These are phyloP conservation scores for Neosilurus hyrtlii DNA, from an alignment of 2,797 vertebrate genomes.

Conservation along the genomic window DNA sequence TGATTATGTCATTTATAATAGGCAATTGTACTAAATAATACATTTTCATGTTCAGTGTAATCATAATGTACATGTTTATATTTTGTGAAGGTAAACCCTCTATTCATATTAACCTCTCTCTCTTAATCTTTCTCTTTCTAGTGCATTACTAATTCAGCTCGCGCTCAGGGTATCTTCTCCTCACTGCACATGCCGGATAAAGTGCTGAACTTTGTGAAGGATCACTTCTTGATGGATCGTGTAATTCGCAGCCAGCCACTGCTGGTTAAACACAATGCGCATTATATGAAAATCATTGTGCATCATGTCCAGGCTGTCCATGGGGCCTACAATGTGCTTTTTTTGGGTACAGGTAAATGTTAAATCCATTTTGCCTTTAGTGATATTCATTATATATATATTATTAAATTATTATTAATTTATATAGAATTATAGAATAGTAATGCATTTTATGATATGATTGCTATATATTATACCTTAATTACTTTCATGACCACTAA, in stretches of 20 bases:
- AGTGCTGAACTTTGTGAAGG: constrained; percentile 95
- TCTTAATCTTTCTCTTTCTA: constrained; percentile 57
- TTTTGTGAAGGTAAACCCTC: not conserved
- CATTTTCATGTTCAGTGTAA: not conserved
- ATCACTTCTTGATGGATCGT: constrained; percentile 95
- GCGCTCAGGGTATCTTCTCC: constrained; percentile 81
- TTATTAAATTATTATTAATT: no score
- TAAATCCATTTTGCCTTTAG: no score
- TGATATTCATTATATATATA: no score
- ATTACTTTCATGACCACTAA: no score
- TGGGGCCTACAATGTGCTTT: constrained; percentile 81
- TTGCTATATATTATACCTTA: no score
- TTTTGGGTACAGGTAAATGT: constrained; percentile 85
- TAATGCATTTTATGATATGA: no score
- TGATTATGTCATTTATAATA: no score
- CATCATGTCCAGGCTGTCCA: constrained; percentile 72
- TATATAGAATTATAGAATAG: no score
- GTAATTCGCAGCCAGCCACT: constrained; percentile 85
- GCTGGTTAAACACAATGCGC: constrained; percentile 81
- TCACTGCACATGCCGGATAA: constrained; percentile 94
- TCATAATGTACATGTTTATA: not conserved
- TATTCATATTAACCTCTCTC: not conserved
- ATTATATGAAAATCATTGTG: constrained; percentile 85
- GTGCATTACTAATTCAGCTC: constrained; percentile 86
- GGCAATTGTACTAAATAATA: no score